phyloP scores from a whole-genome alignment of 2,888 invertebrate genomes.

The Lordiphosa fenestrarum region DNA sequence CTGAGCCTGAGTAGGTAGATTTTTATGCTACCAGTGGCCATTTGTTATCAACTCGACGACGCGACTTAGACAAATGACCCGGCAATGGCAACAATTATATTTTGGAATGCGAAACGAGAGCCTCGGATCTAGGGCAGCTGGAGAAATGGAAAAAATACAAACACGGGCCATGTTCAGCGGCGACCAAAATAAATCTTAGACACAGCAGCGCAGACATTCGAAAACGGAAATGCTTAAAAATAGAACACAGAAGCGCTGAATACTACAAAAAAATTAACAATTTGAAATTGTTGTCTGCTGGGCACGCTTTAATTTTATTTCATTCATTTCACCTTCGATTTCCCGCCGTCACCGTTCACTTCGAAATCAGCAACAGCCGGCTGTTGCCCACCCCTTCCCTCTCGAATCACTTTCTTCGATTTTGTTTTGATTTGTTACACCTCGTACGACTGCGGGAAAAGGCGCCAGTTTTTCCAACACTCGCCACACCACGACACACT shows the following conservation, averaged over 20 bases:
- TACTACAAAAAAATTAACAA: not conserved
- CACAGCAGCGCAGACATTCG: not conserved
- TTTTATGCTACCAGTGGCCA: too few species aligned
- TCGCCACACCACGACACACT: too few species aligned
- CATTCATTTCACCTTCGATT: conserved; percentile 22
- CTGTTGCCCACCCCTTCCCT: conserved; percentile 33
- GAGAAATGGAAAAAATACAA: conserved; percentile 21
- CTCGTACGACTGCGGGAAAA: conserved; percentile 1
- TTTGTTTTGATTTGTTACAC: conserved; percentile 26
- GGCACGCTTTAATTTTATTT: conserved; percentile 31
- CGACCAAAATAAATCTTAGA: not conserved
- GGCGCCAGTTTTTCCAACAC: too few species aligned
- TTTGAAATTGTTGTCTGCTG: conserved; percentile 14
- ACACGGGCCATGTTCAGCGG: not conserved
- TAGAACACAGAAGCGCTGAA: too few species aligned
- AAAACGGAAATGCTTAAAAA: too few species aligned
- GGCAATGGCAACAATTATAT: conserved; percentile 25
- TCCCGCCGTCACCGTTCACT: conserved; percentile 17
- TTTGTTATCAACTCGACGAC: not conserved
- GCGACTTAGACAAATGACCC: conserved; percentile 8
- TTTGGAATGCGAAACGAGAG: conserved; percentile 36
- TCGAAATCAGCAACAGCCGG: conserved; percentile 24
- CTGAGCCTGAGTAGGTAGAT: not conserved
- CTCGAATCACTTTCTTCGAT: conserved; percentile 7
- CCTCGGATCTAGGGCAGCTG: conserved; percentile 29